A percentile compares a stretch with the other conserved stretches of the same genome.
These are phyloP conservation scores for Perca schrenkii DNA, from an alignment of 2,113 vertebrate genomes.

Conservation along the genomic window DNA sequence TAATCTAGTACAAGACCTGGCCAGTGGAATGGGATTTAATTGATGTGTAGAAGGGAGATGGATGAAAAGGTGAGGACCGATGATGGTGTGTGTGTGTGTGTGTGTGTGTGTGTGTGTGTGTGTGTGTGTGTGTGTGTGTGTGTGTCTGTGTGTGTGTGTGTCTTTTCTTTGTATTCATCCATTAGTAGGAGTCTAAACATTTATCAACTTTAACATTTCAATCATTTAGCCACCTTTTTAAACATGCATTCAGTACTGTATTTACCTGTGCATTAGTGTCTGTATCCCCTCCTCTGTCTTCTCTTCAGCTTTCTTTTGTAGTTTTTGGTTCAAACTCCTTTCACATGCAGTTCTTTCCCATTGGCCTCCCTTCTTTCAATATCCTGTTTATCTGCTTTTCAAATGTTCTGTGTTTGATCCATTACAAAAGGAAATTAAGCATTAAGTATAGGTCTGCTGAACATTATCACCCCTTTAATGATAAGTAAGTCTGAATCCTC, in stretches of 20 bases:
- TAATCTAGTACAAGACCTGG: conserved; percentile 73
- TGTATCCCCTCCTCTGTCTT: neutral
- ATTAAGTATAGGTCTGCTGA: neutral
- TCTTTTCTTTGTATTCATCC: conserved; percentile 19
- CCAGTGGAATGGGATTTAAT: conserved; percentile 77
- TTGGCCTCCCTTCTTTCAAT: conserved; percentile 30
- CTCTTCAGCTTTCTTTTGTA: conserved; percentile 27
- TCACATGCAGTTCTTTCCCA: conserved; percentile 1
- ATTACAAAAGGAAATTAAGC: conserved; percentile 5
- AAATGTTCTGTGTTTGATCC: conserved; percentile 37
- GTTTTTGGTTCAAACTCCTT: conserved; percentile 15
- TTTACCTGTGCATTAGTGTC: conserved; percentile 5
- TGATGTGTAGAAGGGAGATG: conserved; percentile 71
- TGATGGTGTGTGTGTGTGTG: too few relatives aligned
- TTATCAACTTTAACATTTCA: conserved; percentile 13
- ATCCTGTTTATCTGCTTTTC: conserved; percentile 36
- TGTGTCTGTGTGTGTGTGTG: neutral
- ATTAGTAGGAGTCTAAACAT: conserved; percentile 44
- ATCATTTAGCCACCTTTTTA: conserved; percentile 27
- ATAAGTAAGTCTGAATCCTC: neutral
- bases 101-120: conserved; percentile 12
- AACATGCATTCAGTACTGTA: neutral
- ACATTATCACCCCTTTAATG: neutral
- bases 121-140: neutral
- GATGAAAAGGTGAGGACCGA: conserved; percentile 60